Conservation (phyloP, 1,140 invertebrate genomes). For the Pogonognathellus flavescens region DNA sequence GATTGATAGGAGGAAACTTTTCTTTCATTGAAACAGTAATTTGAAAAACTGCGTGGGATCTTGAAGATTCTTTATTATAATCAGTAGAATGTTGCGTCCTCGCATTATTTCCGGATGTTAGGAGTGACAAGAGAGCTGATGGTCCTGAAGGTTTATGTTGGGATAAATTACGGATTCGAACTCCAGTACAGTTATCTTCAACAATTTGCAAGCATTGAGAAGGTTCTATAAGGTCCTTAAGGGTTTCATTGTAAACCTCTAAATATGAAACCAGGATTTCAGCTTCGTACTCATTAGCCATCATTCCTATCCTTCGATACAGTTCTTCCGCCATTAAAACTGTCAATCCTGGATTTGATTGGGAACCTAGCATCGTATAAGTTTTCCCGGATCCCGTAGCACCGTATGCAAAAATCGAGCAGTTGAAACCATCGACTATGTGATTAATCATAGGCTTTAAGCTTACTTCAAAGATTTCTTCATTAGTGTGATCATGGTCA, state of each 20-base stretch:
- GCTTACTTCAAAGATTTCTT: constrained; percentile 83
- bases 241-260: constrained; percentile 93
- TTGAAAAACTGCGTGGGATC: constrained; percentile 97
- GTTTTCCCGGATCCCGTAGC: constrained; percentile 97
- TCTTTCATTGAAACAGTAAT: constrained; percentile 70
- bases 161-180: constrained; percentile 89
- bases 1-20: constrained; percentile 12
- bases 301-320: constrained; percentile 83
- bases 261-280: constrained; percentile 74
- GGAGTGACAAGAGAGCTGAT: constrained; percentile 85
- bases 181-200: constrained; percentile 83
- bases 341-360: constrained; percentile 89
- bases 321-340: constrained; percentile 91
- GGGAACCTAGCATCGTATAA: constrained; percentile 94
- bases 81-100: constrained; percentile 97
- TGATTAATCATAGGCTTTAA: constrained; percentile 81
- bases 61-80: constrained; percentile 94
- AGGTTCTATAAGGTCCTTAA: constrained; percentile 89
- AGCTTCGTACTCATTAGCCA: constrained; percentile 79
- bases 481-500: constrained; percentile 76
- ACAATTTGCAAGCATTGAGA: constrained; percentile 81
- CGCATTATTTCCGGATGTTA: constrained; percentile 90
- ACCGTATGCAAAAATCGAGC: constrained; percentile 89
- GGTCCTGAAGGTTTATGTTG: constrained; percentile 82
- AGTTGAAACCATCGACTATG: constrained; percentile 89